A percentile compares a stretch with the other conserved stretches of the same genome.
Conservation (phyloP, 2,113 vertebrate genomes). For the Coturnix japonica region DNA sequence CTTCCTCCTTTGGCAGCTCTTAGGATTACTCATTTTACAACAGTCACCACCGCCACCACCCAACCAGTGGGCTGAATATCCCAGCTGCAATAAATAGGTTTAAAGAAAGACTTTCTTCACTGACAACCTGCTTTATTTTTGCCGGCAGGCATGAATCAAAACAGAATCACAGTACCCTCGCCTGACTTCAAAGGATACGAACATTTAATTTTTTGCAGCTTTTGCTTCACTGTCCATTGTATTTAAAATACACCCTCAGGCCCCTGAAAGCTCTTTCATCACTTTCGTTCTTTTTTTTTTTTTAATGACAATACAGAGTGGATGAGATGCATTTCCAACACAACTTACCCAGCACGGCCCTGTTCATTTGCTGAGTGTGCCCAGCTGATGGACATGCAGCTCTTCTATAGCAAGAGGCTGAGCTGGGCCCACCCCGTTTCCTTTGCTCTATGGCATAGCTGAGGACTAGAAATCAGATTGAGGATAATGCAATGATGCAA, state of each 20-base stretch:
- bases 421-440: neutral
- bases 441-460: neutral
- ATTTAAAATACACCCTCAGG: neutral
- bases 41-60: neutral
- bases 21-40: neutral
- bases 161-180: neutral
- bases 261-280: neutral
- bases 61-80: neutral
- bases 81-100: slow-evolving; percentile 27
- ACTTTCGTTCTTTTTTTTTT: neutral
- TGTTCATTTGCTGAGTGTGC: neutral
- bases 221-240: slow-evolving; percentile 35
- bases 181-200: slow-evolving; percentile 42
- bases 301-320: neutral
- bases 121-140: slow-evolving; percentile 54
- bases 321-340: neutral
- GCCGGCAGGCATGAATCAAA: slow-evolving; percentile 50
- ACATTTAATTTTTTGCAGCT: slow-evolving; percentile 33
- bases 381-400: neutral
- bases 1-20: neutral
- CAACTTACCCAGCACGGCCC: neutral
- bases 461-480: neutral
- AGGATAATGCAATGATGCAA: neutral
- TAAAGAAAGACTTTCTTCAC: slow-evolving; percentile 28
- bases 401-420: neutral